Conservation (phyloP, 2,113 vertebrate genomes). For the Aegypius monachus region DNA sequence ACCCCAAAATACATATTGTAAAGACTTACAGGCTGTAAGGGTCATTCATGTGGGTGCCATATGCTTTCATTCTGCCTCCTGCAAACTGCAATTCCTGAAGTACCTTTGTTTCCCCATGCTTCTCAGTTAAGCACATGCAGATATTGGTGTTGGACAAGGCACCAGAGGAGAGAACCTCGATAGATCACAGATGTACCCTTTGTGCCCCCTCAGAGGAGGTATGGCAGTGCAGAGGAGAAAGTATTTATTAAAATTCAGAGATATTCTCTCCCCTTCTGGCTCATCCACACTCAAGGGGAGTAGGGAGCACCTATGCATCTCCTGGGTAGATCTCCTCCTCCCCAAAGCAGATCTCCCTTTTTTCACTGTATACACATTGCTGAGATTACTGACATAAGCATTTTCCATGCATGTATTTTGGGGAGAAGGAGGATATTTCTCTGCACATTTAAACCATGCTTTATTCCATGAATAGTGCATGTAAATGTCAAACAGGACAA, state of each 20-base stretch:
- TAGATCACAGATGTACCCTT: neutral
- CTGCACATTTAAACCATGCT: neutral
- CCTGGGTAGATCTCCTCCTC: neutral
- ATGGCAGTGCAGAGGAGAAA: neutral
- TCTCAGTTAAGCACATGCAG: neutral
- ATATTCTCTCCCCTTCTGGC: neutral
- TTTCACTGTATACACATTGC: neutral
- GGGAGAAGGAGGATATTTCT: neutral
- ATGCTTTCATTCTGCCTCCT: neutral
- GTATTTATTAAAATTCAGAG: neutral
- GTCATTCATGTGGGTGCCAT: neutral
- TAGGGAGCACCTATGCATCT: neutral
- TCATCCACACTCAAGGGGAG: neutral
- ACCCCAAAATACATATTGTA: neutral
- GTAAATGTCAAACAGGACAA: neutral
- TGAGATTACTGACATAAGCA: neutral
- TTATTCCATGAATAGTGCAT: neutral
- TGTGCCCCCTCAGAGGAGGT: neutral
- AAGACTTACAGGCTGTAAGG: neutral
- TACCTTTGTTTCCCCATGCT: neutral
- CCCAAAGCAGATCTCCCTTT: neutral
- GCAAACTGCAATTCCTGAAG: neutral
- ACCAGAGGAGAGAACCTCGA: neutral
- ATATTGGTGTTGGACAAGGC: neutral
- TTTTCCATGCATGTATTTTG: neutral